phyloP scores from a whole-genome alignment of 2,797 vertebrate species.

The Lindbergichthys nudifrons region DNA sequence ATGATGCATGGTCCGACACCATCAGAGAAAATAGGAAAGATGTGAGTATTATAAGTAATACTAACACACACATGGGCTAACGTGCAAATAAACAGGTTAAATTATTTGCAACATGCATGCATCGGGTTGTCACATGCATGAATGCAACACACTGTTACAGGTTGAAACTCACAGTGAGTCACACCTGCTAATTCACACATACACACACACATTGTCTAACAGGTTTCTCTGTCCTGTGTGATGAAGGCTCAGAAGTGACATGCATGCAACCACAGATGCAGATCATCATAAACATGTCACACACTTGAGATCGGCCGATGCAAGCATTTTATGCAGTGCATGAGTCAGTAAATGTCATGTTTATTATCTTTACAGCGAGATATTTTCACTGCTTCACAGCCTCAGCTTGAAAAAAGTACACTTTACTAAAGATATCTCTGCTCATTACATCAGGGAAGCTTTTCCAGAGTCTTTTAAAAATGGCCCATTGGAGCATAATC shows the following conservation, averaged over 20 bases:
- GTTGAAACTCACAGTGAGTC: neutral
- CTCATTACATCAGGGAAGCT: constrained; percentile 6
- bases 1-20: constrained; percentile 66
- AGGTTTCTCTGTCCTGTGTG: constrained; percentile 1
- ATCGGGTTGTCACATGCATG: constrained; percentile 21
- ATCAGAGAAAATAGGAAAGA: constrained; percentile 64
- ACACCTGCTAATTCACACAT: neutral
- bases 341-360: constrained; percentile 1
- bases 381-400: neutral
- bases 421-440: constrained; percentile 4
- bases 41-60: constrained; percentile 58
- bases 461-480: neutral
- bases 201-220: neutral
- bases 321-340: neutral
- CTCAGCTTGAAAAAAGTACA: neutral
- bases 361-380: neutral
- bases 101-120: constrained; percentile 22
- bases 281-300: neutral
- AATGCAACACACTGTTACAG: neutral
- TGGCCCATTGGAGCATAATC: neutral
- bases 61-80: constrained; percentile 1
- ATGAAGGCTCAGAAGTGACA: neutral
- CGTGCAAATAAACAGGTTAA: constrained; percentile 5
- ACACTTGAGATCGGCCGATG: constrained; percentile 15
- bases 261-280: neutral